These are phyloP conservation scores for Cairina moschata DNA, from an alignment of 2,113 vertebrate genomes.

Conservation along the genomic window DNA sequence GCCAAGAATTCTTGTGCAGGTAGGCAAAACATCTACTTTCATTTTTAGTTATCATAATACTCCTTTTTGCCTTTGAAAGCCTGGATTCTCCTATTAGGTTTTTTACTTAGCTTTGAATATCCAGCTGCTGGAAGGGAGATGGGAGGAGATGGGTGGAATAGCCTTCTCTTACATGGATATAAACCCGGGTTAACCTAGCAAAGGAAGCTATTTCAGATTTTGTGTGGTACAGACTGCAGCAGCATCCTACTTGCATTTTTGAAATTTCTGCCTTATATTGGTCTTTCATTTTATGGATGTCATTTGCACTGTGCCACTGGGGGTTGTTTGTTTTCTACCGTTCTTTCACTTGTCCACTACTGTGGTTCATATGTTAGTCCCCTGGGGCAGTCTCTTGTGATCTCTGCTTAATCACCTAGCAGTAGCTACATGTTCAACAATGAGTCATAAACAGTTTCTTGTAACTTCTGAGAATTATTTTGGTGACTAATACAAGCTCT, in stretches of 20 bases:
- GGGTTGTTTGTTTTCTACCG: background rate
- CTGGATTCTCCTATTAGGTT: background rate
- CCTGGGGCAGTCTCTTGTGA: background rate
- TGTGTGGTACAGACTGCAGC: background rate
- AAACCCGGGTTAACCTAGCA: background rate
- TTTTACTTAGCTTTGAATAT: background rate
- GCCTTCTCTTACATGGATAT: background rate
- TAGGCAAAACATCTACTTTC: conserved; percentile 62
- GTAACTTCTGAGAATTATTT: background rate
- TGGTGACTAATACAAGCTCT: background rate
- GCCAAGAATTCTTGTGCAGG: conserved; percentile 97
- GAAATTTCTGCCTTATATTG: background rate
- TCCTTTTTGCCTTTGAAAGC: background rate
- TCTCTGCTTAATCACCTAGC: conserved; percentile 9
- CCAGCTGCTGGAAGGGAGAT: background rate
- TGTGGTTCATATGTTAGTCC: background rate
- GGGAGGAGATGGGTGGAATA: background rate
- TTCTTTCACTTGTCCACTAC: background rate
- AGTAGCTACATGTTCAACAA: background rate
- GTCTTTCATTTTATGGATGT: background rate
- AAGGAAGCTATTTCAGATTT: background rate
- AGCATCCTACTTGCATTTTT: background rate
- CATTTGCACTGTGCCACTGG: background rate
- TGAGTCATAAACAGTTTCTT: background rate
- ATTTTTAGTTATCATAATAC: background rate